phyloP scores from a whole-genome alignment of 2,888 invertebrate genomes.

The Luperina nickerlii region DNA sequence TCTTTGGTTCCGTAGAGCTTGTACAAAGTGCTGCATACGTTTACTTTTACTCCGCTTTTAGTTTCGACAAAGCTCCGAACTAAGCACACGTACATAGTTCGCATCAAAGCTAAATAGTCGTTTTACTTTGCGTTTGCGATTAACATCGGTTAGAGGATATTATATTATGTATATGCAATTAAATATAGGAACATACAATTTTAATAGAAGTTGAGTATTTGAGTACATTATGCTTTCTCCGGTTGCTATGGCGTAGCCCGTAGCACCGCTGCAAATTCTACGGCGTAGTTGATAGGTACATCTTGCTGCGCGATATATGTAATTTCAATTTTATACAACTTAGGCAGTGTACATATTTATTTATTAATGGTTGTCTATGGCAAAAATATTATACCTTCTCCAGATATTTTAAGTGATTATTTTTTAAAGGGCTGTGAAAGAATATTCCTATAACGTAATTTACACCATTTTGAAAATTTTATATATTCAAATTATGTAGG shows the following conservation, averaged over 20 bases:
- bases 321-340: neutral
- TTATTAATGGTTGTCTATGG: neutral
- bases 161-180: neutral
- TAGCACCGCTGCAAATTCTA: neutral
- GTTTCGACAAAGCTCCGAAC: conserved; percentile 35
- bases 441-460: neutral
- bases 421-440: neutral
- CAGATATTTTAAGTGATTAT: neutral
- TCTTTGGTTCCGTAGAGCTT: conserved; percentile 25
- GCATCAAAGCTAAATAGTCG: conserved; percentile 15
- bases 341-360: neutral
- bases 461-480: neutral
- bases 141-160: neutral
- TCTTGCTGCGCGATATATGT: neutral
- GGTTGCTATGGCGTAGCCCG: neutral
- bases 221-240: neutral
- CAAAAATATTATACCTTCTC: neutral
- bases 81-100: conserved; percentile 19
- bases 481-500: too few relatives aligned
- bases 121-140: conserved; percentile 11
- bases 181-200: neutral
- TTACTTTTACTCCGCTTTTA: conserved; percentile 36
- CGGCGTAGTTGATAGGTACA: neutral
- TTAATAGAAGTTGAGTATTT: neutral
- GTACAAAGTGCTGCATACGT: conserved; percentile 42